These are phyloP conservation scores for Chlorodrepanis virens DNA, from an alignment of 2,113 vertebrate species.

Conservation along the genomic window DNA sequence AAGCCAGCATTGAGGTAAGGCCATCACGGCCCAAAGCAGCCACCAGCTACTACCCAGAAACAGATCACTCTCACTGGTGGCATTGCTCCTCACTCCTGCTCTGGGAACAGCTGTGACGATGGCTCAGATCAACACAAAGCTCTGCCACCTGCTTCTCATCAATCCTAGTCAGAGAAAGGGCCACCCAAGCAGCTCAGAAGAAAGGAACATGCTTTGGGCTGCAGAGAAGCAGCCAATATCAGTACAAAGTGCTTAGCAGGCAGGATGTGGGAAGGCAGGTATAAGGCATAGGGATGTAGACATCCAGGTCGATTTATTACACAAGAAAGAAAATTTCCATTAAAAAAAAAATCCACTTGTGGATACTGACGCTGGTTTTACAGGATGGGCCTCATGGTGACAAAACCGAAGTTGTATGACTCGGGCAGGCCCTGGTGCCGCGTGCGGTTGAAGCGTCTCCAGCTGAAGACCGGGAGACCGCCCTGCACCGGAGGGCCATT, in stretches of 20 bases:
- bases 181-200: neutral
- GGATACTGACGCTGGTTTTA: conserved; percentile 4
- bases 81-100: neutral
- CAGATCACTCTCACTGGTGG: rapidly evolving
- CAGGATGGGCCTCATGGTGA: conserved; percentile 82
- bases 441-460: conserved; percentile 80
- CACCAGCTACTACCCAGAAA: neutral
- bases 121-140: neutral
- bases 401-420: conserved; percentile 83
- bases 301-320: conserved; percentile 52
- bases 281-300: neutral
- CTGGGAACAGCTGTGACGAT: neutral
- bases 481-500: conserved; percentile 86
- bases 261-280: neutral
- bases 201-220: neutral
- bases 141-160: neutral
- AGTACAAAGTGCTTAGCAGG: neutral
- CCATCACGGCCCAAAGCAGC: neutral
- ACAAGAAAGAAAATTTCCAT: conserved; percentile 17
- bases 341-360: neutral
- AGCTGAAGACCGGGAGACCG: conserved; percentile 81
- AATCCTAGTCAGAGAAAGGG: neutral
- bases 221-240: rapidly evolving
- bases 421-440: conserved; percentile 82
- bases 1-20: neutral